A percentile compares a stretch with the other conserved stretches of the same genome.
Conservation (phyloP, 2,888 invertebrate genomes). For the Caenorhabditis sp. region DNA sequence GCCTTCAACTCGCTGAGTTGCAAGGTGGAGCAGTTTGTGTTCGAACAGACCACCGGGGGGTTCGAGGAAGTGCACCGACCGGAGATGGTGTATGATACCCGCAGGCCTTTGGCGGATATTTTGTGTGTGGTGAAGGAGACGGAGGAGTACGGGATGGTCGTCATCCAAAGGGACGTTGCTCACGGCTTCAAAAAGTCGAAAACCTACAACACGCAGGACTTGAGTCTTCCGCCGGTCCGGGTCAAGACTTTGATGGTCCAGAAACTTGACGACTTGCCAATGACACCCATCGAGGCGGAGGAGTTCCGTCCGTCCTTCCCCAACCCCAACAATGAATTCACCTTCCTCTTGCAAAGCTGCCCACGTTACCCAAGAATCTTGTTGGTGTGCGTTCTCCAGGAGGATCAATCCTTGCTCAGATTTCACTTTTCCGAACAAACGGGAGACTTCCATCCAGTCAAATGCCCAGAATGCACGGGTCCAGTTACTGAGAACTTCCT, state of each 20-base stretch:
- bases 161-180: neutral
- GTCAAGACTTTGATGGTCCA: neutral
- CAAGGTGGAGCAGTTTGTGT: neutral
- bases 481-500: neutral
- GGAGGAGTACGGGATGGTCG: neutral
- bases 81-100: neutral
- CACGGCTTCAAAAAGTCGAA: neutral
- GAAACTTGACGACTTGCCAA: neutral
- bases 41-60: neutral
- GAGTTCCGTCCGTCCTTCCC: neutral
- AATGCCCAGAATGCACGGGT: neutral
- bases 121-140: neutral
- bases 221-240: neutral
- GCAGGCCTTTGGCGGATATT: neutral
- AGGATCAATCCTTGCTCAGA: neutral
- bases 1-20: too few species aligned
- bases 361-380: neutral
- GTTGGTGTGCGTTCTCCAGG: neutral
- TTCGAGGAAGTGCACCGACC: neutral
- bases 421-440: too few species aligned
- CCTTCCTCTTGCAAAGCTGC: neutral
- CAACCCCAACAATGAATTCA: neutral
- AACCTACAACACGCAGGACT: neutral
- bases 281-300: neutral
- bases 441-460: too few species aligned